Conservation (phyloP, 2,113 vertebrate genomes). For the Bombycilla garrulus region DNA sequence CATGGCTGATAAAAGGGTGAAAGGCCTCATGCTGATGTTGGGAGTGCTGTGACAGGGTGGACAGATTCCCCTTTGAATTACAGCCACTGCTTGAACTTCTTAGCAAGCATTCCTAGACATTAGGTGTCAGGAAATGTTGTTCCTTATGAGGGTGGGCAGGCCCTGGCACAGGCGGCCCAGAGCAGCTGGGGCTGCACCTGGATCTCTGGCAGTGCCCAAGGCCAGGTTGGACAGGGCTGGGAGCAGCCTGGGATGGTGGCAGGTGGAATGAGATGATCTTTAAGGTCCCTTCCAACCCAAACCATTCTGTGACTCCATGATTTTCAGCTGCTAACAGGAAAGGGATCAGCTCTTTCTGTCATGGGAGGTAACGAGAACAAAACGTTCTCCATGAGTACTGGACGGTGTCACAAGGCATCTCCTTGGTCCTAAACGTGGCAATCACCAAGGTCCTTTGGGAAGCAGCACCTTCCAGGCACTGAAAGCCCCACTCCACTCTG, state of each 20-base stretch:
- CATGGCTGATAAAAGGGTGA: background rate
- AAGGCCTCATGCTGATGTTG: fast-evolving
- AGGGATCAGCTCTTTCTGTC: background rate
- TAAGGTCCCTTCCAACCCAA: background rate
- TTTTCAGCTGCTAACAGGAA: background rate
- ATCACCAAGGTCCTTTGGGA: background rate
- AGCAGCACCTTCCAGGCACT: background rate
- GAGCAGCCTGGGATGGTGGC: fast-evolving
- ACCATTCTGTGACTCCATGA: background rate
- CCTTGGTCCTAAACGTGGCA: background rate
- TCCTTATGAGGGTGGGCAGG: background rate
- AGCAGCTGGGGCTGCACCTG: background rate
- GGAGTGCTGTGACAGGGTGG: background rate
- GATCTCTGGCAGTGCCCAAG: background rate
- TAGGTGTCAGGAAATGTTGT: too few species aligned
- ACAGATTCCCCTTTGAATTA: background rate
- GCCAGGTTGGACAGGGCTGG: fast-evolving
- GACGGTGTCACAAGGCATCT: background rate
- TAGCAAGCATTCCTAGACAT: background rate
- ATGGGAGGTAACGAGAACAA: background rate
- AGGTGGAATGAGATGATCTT: background rate
- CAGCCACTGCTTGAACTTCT: background rate
- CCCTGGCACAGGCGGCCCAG: background rate
- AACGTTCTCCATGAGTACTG: background rate
- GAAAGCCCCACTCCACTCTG: background rate